Evolutionary conservation across 2,797 vertebrate genomes (phyloP), one percentile per base, ranked within the genome.

Genomic region (Cyclura pinguis): DNA sequence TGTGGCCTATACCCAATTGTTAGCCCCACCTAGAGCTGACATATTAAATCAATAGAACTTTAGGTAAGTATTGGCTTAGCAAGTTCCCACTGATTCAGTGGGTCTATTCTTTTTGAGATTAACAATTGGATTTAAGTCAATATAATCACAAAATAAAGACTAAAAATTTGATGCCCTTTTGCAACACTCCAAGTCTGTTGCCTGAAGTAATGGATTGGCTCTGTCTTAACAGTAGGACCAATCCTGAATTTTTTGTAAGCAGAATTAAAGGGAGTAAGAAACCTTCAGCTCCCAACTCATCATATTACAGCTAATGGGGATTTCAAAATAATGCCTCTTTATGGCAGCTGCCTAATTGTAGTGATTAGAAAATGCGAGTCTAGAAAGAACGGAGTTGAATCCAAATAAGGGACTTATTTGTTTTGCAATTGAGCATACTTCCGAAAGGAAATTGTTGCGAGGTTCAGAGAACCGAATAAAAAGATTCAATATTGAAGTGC

Each of bases 391-490:
- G 0, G 55, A 5, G 81, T 22, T 81, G 89, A 69, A 90, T 52
- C 10, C 50, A 59, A 69, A 55, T 22, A 81, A 7, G 22, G 47
- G 62, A 80, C n/a, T 29, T 42, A 47, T 95, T 96, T 95, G 74
- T 92, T 95, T 92, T 93, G 29, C 47, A 89, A 9, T 55, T 50
- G 4, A 86, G 6, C 77, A 20, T 62, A 10, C 69, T 87, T 62
- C 81, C 57, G 89, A 95, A 1, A 20, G 92, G 95, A 96, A 96
- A 94, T 96, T 95, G 86, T 83, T 95, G 92, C 80, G 93, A 94
- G 95, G 85, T 88, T 89, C 67, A 91, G 42, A 92, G 91, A 91
- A 20, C 80, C 57, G 3, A 96, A 93, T 91, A 94, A 91, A 91
- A 91, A 88, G 78, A 91, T 93, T 85, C 92, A 94, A 94, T 96